Conservation (phyloP, 1,140 invertebrate genomes). For the Trachymyrmex septentrionalis region DNA sequence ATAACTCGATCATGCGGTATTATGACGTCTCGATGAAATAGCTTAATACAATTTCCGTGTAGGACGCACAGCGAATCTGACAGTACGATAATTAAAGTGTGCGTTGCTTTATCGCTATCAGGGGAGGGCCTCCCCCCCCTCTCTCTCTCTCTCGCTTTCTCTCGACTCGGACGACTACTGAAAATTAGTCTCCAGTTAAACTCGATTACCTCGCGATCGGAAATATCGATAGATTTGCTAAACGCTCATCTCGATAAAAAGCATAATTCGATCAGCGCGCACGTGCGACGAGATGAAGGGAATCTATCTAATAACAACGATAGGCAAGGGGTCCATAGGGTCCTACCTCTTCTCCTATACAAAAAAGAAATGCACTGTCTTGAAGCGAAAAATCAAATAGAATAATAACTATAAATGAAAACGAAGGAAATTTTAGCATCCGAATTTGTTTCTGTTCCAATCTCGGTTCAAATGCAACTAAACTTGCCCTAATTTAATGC, state of each 20-base stretch:
- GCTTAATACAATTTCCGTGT: conserved; percentile 48
- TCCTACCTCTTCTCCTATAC: not conserved
- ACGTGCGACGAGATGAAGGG: not conserved
- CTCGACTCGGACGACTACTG: conserved; percentile 28
- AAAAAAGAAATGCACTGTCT: not conserved
- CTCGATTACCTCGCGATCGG: conserved; percentile 51
- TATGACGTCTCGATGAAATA: conserved; percentile 50
- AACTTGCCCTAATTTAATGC: not conserved
- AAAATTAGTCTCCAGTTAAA: conserved; percentile 55
- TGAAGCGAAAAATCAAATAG: not conserved
- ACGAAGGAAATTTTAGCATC: not conserved
- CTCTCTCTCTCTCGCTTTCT: not conserved
- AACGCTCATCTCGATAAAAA: conserved; percentile 36
- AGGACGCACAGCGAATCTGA: conserved; percentile 39
- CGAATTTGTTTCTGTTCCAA: not conserved
- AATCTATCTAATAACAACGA: not conserved
- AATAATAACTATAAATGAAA: not conserved
- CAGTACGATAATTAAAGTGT: conserved; percentile 56
- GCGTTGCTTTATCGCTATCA: conserved; percentile 53
- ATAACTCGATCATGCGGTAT: conserved; percentile 56
- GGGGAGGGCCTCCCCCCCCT: not conserved
- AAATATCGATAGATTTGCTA: conserved; percentile 58
- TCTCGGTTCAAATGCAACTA: not conserved
- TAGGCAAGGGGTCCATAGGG: not conserved
- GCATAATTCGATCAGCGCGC: conserved; percentile 40